These are phyloP conservation scores for Hylaea fasciaria DNA, from an alignment of 2,888 invertebrate species.

Conservation along the genomic window DNA sequence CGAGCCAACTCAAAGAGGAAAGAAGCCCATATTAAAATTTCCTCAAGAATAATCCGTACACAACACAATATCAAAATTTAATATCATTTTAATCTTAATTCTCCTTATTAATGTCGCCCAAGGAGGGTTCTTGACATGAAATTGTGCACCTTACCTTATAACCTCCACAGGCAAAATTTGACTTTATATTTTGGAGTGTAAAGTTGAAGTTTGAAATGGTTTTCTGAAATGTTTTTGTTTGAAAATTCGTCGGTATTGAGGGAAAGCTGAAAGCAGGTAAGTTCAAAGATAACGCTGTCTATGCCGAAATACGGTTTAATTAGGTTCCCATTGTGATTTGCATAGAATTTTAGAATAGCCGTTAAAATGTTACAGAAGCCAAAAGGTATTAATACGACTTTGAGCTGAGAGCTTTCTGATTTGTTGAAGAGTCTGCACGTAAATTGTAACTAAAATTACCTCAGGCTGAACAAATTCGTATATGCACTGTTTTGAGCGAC, in stretches of 20 bases:
- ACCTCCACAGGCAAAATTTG: constrained; percentile 27
- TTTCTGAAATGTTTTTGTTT: constrained; percentile 38
- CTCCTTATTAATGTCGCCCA: constrained; percentile 81
- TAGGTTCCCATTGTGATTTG: constrained; percentile 69
- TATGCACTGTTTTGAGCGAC: no score
- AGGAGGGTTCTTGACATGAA: constrained; percentile 67
- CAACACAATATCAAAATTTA: constrained; percentile 85
- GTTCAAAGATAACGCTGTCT: constrained; percentile 80
- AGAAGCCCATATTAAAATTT: constrained; percentile 77
- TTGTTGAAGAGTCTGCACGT: not conserved
- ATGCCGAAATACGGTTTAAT: constrained; percentile 70
- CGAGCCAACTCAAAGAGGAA: constrained; percentile 65
- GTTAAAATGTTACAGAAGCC: constrained; percentile 29
- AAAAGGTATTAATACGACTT: constrained; percentile 23
- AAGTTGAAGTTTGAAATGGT: constrained; percentile 34
- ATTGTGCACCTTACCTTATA: constrained; percentile 54
- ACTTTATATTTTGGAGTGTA: constrained; percentile 33
- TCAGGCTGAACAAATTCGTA: no score
- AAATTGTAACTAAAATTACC: not conserved
- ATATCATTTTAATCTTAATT: constrained; percentile 85
- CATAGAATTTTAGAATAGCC: constrained; percentile 34
- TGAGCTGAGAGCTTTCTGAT: constrained; percentile 4
- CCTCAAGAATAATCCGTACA: constrained; percentile 81
- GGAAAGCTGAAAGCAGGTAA: constrained; percentile 73
- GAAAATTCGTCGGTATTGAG: constrained; percentile 45